These are phyloP conservation scores for Lasioglossum albipes DNA, from an alignment of 1,140 invertebrate genomes.

Conservation along the genomic window DNA sequence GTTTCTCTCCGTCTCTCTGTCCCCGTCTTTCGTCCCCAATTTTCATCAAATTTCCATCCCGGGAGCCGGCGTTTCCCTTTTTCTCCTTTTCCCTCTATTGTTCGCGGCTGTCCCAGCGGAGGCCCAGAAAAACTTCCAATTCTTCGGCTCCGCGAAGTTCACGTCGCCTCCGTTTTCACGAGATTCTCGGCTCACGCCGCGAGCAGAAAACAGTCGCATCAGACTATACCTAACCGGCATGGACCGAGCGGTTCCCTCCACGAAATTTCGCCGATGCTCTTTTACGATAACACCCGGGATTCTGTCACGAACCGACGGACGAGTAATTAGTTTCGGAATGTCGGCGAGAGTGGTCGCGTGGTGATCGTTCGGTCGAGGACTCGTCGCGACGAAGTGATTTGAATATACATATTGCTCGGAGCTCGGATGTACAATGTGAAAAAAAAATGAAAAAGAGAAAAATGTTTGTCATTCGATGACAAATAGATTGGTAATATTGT, in stretches of 20 bases:
- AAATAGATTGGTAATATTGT: no score
- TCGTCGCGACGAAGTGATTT: not conserved
- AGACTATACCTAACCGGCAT: not conserved
- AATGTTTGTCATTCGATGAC: no score
- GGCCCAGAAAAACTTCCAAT: constrained; percentile 35
- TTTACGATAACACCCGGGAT: not conserved
- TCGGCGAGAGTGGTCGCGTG: not conserved
- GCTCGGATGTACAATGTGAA: no score
- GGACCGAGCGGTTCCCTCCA: not conserved
- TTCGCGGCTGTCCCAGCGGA: not conserved
- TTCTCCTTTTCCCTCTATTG: constrained; percentile 1
- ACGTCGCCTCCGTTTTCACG: constrained; percentile 43
- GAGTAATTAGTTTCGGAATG: not conserved
- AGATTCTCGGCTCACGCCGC: constrained; percentile 35
- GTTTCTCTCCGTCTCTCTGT: not conserved
- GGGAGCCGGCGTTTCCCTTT: constrained; percentile 1
- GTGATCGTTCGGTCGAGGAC: not conserved
- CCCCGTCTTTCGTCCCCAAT: not conserved
- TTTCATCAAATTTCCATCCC: constrained; percentile 13
- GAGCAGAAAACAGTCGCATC: constrained; percentile 30
- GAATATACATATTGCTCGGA: not conserved
- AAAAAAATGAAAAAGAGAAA: no score
- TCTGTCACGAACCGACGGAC: not conserved
- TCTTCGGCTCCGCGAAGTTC: constrained; percentile 42
- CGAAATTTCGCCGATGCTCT: constrained; percentile 5